Percentiles rank a stretch among this genome's conserved stretches.
phyloP scores from a whole-genome alignment of 2,888 invertebrate species.

The Caenorhabditis doughertyi region DNA sequence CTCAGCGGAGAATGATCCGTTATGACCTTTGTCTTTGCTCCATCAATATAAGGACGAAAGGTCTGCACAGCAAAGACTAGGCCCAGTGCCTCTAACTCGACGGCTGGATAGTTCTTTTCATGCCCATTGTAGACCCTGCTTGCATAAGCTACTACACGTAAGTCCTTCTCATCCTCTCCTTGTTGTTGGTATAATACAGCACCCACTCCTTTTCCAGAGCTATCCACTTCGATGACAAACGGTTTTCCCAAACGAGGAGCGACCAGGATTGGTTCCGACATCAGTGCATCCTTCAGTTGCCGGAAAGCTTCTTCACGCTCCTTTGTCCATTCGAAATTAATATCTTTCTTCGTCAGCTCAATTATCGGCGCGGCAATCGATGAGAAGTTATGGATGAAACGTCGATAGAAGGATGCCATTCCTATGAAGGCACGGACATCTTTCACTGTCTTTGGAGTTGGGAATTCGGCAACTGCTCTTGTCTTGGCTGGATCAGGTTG shows the following conservation, averaged over 20 bases:
- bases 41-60: conserved; percentile 54
- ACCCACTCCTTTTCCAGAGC: too few relatives aligned
- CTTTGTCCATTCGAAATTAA: conserved; percentile 39
- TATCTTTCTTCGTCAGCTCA: conserved; percentile 42
- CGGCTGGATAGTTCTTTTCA: conserved; percentile 32
- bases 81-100: conserved; percentile 59
- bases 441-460: conserved; percentile 37
- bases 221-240: conserved; percentile 60
- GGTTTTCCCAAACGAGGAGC: conserved; percentile 39
- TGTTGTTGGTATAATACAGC: conserved; percentile 41
- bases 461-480: conserved; percentile 38
- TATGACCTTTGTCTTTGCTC: conserved; percentile 24
- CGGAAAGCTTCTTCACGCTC: conserved; percentile 37
- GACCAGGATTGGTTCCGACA: conserved; percentile 37
- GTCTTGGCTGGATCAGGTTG: conserved; percentile 59
- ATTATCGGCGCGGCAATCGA: conserved; percentile 40
- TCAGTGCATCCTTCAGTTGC: conserved; percentile 33
- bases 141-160: conserved; percentile 39
- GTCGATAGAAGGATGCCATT: conserved; percentile 39
- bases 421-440: conserved; percentile 59
- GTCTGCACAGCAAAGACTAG: conserved; percentile 38
- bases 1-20: conserved; percentile 58
- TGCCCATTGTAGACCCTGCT: conserved; percentile 22
- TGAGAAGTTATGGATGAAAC: conserved; percentile 57
- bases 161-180: conserved; percentile 22